Conservation (phyloP, 2,888 invertebrate genomes). For the Hyppa rectilinea region DNA sequence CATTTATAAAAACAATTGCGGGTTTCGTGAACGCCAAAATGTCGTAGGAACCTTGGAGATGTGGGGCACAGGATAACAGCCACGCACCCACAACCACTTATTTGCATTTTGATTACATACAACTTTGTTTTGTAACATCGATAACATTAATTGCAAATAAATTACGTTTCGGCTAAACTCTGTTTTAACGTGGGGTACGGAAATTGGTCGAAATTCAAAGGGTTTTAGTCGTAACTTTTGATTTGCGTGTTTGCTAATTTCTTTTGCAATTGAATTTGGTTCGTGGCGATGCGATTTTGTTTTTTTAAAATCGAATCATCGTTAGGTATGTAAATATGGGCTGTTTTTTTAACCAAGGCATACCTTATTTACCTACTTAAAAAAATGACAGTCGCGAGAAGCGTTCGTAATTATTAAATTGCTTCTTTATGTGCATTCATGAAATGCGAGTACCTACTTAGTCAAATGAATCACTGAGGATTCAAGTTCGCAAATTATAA, state of each 20-base stretch:
- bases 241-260: conserved; percentile 64
- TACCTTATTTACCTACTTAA: neutral
- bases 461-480: neutral
- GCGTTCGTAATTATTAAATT: no score
- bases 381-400: no score
- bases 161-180: conserved; percentile 74
- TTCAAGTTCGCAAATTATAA: neutral
- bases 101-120: conserved; percentile 88
- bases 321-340: conserved; percentile 33
- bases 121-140: conserved; percentile 75
- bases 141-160: conserved; percentile 84
- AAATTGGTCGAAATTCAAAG: conserved; percentile 67
- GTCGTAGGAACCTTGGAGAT: conserved; percentile 84
- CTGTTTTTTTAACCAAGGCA: neutral
- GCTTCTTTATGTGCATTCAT: neutral
- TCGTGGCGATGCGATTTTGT: neutral
- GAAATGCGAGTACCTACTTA: no score
- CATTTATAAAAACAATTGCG: conserved; percentile 62
- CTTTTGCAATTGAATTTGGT: conserved; percentile 39
- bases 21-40: conserved; percentile 68
- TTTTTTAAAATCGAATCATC: conserved; percentile 44
- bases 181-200: conserved; percentile 63
- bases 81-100: conserved; percentile 78
- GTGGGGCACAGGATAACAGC: conserved; percentile 88
- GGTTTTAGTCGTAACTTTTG: conserved; percentile 45